Evolutionary conservation across 2,113 vertebrate genomes (phyloP).

Genomic region (Irena cyanogastra): DNA sequence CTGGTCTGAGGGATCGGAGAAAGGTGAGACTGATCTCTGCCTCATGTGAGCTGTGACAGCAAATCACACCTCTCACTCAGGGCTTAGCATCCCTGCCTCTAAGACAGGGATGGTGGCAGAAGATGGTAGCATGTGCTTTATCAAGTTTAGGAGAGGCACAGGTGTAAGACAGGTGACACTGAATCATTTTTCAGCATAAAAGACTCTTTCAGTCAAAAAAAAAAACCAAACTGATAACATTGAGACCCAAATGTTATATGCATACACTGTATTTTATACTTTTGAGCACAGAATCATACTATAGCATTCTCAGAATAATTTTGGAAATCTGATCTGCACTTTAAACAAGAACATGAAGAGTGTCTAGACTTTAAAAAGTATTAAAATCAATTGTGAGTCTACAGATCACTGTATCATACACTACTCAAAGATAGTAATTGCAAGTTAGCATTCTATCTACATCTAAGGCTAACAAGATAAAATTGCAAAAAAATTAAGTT

Average conservation of each 20-base stretch:
- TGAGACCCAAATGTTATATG: background rate
- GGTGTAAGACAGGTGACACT: background rate
- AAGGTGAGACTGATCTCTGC: background rate
- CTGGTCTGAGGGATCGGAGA: background rate
- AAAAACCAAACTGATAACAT: background rate
- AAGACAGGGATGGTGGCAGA: background rate
- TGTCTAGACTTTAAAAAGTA: background rate
- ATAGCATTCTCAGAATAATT: background rate
- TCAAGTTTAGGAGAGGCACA: background rate
- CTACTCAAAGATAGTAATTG: background rate
- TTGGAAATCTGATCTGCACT: background rate
- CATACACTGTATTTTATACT: background rate
- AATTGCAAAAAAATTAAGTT: conserved; percentile 19
- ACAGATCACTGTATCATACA: background rate
- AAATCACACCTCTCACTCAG: background rate
- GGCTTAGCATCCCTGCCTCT: background rate
- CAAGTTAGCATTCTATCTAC: background rate
- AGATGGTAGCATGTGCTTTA: background rate
- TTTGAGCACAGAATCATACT: background rate
- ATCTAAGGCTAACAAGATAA: conserved; percentile 15
- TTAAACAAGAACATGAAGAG: background rate
- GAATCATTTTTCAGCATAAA: background rate
- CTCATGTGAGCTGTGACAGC: background rate
- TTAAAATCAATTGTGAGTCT: background rate
- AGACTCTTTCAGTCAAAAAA: background rate